A percentile compares a stretch with the other conserved stretches of the same genome.
phyloP scores from a whole-genome alignment of 1,140 invertebrate genomes.

The Nomia melanderi region DNA sequence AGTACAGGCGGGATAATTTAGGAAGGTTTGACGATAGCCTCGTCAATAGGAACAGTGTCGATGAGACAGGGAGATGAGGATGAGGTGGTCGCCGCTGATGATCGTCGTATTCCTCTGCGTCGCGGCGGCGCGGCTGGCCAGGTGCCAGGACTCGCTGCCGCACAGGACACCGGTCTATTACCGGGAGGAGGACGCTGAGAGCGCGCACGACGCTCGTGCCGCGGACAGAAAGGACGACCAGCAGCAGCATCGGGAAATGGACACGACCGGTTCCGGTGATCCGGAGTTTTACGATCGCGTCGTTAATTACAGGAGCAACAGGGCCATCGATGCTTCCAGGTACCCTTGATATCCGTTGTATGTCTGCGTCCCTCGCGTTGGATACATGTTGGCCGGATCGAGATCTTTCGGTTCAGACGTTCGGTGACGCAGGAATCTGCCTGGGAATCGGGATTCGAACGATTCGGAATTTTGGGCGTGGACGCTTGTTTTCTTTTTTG shows the following conservation, averaged over 20 bases:
- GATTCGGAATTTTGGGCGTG: no score
- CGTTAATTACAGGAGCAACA: conserved; percentile 42
- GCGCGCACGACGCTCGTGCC: conserved; percentile 52
- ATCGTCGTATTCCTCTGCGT: conserved; percentile 57
- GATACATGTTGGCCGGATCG: no score
- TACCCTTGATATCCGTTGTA: neutral
- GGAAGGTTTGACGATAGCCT: conserved; percentile 48
- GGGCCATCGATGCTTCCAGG: conserved; percentile 56
- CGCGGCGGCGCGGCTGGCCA: conserved; percentile 41
- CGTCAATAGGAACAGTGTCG: conserved; percentile 60
- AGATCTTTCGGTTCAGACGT: no score
- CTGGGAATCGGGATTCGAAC: no score
- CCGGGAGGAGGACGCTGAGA: conserved; percentile 44
- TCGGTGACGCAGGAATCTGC: no score
- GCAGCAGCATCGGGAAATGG: neutral
- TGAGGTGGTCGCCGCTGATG: conserved; percentile 60
- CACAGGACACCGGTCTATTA: conserved; percentile 31
- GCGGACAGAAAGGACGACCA: conserved; percentile 20
- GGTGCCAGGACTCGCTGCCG: conserved; percentile 38
- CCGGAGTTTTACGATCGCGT: neutral
- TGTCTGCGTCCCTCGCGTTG: no score
- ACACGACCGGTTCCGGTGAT: neutral
- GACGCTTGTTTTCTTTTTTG: no score
- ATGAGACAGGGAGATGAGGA: conserved; percentile 71
- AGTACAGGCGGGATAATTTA: conserved; percentile 35